phyloP scores from a whole-genome alignment of 30 jellyfish, hydroid and myxozoan genomes.

The Pelagia noctiluca region DNA sequence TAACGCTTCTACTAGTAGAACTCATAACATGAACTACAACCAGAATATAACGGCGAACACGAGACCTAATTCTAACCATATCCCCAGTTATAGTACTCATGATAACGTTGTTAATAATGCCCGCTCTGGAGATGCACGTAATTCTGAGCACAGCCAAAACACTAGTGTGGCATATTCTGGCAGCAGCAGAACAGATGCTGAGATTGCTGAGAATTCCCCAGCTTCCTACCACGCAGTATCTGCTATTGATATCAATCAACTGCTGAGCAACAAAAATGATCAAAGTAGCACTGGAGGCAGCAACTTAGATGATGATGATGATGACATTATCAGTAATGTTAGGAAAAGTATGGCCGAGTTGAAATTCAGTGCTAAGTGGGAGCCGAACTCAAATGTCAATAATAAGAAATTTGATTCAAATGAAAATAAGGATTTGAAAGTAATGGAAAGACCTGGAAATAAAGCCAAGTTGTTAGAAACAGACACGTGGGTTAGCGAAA shows the following conservation, averaged over 20 bases:
- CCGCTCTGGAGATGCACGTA: too few relatives aligned
- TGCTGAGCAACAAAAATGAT: not conserved
- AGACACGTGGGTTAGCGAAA: constrained; percentile 34
- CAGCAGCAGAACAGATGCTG: too few relatives aligned
- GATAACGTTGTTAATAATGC: too few relatives aligned
- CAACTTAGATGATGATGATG: constrained; percentile 59
- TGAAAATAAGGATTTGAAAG: not conserved
- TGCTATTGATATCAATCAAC: constrained; percentile 16
- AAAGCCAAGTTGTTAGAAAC: constrained; percentile 16
- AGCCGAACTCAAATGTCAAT: constrained; percentile 4
- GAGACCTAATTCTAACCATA: too few relatives aligned
- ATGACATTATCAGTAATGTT: constrained; percentile 53
- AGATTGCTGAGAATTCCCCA: too few relatives aligned
- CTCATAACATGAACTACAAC: too few relatives aligned
- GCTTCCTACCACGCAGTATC: constrained; percentile 21
- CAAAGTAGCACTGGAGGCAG: not conserved
- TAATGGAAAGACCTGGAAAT: constrained; percentile 46
- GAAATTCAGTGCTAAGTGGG: constrained; percentile 57
- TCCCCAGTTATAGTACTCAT: too few relatives aligned
- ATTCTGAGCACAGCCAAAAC: too few relatives aligned
- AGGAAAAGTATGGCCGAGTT: constrained; percentile 79
- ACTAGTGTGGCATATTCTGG: too few relatives aligned
- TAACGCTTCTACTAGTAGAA: too few relatives aligned
- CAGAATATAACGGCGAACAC: too few relatives aligned
- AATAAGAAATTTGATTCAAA: not conserved